Evolutionary conservation across 2,797 vertebrate genomes (phyloP).

Genomic region (Spinibarbus caldwelli): DNA sequence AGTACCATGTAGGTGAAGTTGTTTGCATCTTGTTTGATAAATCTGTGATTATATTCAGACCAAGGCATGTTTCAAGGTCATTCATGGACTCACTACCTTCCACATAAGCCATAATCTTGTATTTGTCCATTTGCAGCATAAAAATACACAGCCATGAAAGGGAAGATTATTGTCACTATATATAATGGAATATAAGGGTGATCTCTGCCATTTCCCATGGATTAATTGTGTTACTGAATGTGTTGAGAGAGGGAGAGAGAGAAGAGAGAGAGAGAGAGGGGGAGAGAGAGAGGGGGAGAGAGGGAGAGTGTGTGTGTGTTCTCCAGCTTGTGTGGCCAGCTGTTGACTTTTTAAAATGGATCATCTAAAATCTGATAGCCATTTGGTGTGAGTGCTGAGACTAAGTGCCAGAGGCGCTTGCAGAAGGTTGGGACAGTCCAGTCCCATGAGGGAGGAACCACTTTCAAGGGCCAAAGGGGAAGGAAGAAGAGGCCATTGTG

Average conservation of each 20-base stretch:
- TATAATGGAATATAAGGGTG: conserved; percentile 45
- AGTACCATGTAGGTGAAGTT: neutral
- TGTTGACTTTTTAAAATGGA: conserved; percentile 77
- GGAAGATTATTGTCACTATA: conserved; percentile 39
- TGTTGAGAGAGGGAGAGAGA: conserved; percentile 18
- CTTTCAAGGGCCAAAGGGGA: conserved; percentile 64
- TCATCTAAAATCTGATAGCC: conserved; percentile 75
- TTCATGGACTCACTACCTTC: neutral
- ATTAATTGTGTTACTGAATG: conserved; percentile 41
- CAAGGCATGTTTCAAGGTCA: conserved; percentile 21
- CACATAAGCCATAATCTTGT: conserved; percentile 19
- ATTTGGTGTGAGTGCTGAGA: conserved; percentile 62
- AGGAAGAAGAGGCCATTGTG: conserved; percentile 42
- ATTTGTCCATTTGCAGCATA: conserved; percentile 35
- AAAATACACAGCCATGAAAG: conserved; percentile 24
- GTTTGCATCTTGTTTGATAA: conserved; percentile 26
- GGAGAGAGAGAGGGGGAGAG: neutral
- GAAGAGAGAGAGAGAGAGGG: conserved; percentile 16
- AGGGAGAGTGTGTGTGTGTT: conserved; percentile 63
- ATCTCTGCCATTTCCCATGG: conserved; percentile 26
- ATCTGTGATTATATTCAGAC: conserved; percentile 17
- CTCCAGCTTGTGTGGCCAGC: conserved; percentile 71
- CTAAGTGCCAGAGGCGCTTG: conserved; percentile 57
- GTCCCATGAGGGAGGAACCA: conserved; percentile 68
- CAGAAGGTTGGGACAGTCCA: conserved; percentile 64